Evolutionary conservation across 2,113 vertebrate species (phyloP).

Genomic region (Setophaga kirtlandii): DNA sequence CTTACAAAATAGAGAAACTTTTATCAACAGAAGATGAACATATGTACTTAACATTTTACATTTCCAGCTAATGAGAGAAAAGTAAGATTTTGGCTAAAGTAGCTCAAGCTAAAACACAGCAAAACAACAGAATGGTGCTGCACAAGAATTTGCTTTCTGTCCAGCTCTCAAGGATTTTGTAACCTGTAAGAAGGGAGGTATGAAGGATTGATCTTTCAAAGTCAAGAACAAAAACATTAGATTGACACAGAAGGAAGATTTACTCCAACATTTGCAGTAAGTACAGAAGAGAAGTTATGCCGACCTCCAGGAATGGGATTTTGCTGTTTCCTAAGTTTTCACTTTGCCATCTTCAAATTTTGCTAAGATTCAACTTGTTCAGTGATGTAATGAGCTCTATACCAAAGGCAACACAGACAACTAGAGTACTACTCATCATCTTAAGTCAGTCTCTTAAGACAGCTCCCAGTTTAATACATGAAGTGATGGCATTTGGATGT

Average conservation of each 20-base stretch:
- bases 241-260: neutral
- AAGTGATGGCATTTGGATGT: neutral
- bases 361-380: neutral
- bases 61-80: neutral
- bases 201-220: neutral
- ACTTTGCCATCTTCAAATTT: neutral
- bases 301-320: neutral
- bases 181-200: neutral
- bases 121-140: neutral
- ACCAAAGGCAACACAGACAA: neutral
- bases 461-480: neutral
- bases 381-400: neutral
- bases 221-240: neutral
- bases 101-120: neutral
- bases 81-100: neutral
- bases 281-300: neutral
- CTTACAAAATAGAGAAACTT: neutral
- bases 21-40: neutral
- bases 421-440: neutral
- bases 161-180: neutral
- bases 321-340: neutral
- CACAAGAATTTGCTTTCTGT: neutral
- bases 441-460: neutral
- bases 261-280: neutral
- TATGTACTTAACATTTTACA: neutral